These are phyloP conservation scores for Parazoanthus atlanticus DNA, from an alignment of 92 coral and sea anemone species.

Conservation along the genomic window DNA sequence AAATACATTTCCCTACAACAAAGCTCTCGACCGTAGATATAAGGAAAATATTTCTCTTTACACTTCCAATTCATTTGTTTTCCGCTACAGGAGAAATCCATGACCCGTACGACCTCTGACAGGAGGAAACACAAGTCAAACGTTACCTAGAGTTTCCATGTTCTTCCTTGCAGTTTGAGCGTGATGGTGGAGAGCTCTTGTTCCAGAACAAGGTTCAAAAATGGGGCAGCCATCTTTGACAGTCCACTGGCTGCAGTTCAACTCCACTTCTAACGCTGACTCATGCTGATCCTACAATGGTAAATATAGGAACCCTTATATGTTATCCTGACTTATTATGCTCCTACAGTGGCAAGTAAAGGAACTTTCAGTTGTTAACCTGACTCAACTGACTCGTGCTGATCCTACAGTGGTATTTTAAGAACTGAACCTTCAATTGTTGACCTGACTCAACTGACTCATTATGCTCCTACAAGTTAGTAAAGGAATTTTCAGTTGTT, in stretches of 20 bases:
- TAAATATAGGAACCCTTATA: not conserved
- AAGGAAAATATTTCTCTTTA: no score
- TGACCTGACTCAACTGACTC: not conserved
- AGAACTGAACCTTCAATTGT: not conserved
- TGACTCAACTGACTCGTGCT: no score
- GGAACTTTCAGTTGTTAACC: not conserved
- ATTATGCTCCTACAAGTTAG: no score
- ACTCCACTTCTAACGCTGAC: slow-evolving; percentile 75
- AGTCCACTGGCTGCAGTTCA: slow-evolving; percentile 68
- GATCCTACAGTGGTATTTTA: no score
- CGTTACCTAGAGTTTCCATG: slow-evolving; percentile 72
- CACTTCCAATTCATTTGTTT: no score
- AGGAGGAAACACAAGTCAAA: not conserved
- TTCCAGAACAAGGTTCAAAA: slow-evolving; percentile 79
- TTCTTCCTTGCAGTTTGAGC: slow-evolving; percentile 78
- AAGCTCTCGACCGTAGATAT: no score
- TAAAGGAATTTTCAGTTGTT: not conserved
- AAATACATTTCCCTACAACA: no score
- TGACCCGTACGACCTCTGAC: not conserved
- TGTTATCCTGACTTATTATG: not conserved
- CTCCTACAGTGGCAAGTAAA: no score
- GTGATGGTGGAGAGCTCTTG: slow-evolving; percentile 84
- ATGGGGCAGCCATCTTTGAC: slow-evolving; percentile 76
- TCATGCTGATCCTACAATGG: slow-evolving; percentile 71
- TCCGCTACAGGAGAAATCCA: no score